A percentile compares a stretch with the other conserved stretches of the same genome.
These are phyloP conservation scores for Poecilia latipinna DNA, from an alignment of 2,113 vertebrate species.

Conservation along the genomic window DNA sequence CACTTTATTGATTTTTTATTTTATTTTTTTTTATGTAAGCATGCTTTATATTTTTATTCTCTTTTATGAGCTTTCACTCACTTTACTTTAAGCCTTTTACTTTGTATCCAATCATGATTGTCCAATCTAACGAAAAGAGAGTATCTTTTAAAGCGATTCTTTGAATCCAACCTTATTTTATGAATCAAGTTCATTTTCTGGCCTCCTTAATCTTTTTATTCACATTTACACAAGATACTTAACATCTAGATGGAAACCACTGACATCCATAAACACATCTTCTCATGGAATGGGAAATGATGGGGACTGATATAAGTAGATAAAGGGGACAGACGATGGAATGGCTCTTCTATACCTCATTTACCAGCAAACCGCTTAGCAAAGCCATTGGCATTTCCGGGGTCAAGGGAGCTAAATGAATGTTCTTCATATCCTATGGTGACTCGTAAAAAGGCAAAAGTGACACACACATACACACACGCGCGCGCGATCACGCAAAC, in stretches of 20 bases:
- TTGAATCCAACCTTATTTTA: slow-evolving; percentile 26
- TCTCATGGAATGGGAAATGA: slow-evolving; percentile 76
- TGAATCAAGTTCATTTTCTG: slow-evolving; percentile 33
- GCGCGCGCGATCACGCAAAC: slow-evolving; percentile 1
- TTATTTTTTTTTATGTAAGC: slow-evolving; percentile 26
- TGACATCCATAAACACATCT: slow-evolving; percentile 66
- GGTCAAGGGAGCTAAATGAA: slow-evolving; percentile 74
- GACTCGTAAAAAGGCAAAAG: slow-evolving; percentile 59
- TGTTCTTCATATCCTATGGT: slow-evolving; percentile 63
- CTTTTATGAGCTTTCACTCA: slow-evolving; percentile 19
- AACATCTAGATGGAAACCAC: slow-evolving; percentile 62
- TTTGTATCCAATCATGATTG: slow-evolving; percentile 12
- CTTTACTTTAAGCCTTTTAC: slow-evolving; percentile 14
- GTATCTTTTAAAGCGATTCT: slow-evolving; percentile 7
- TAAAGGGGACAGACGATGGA: slow-evolving; percentile 64
- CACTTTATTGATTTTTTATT: slow-evolving; percentile 18
- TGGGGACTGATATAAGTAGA: slow-evolving; percentile 73
- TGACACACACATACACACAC: slow-evolving; percentile 34
- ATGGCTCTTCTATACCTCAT: slow-evolving; percentile 79
- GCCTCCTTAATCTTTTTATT: slow-evolving; percentile 34
- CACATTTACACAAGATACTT: slow-evolving; percentile 38
- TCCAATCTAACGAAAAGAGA: slow-evolving; percentile 12
- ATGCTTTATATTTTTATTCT: not conserved
- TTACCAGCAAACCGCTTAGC: slow-evolving; percentile 81
- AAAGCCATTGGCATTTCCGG: slow-evolving; percentile 79